Conservation (phyloP, 2,113 vertebrate species). For the Triplophysa rosa region DNA sequence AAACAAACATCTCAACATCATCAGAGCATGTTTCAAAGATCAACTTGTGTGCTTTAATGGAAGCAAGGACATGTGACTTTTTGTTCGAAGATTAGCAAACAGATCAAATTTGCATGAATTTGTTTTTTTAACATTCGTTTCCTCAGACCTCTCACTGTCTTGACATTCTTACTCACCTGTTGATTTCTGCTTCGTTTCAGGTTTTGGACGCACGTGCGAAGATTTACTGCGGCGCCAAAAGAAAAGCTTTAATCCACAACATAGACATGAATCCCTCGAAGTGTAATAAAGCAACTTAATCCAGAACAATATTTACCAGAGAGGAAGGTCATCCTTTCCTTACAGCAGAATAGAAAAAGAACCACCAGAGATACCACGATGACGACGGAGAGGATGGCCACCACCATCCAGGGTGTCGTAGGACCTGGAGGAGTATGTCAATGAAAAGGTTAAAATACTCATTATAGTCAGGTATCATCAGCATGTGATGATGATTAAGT, state of each 20-base stretch:
- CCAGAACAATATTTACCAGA: conserved; percentile 49
- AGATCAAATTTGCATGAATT: too few relatives aligned
- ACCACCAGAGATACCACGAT: conserved; percentile 72
- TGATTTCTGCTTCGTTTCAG: conserved; percentile 77
- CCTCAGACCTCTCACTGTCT: background rate
- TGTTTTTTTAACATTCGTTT: too few relatives aligned
- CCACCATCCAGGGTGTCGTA: conserved; percentile 69
- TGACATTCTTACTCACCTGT: conserved; percentile 64
- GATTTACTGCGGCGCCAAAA: conserved; percentile 66
- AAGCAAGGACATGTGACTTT: too few relatives aligned
- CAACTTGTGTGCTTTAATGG: background rate
- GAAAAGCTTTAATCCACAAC: conserved; percentile 14
- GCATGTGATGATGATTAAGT: background rate
- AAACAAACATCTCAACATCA: background rate
- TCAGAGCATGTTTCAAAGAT: background rate
- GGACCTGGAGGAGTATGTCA: conserved; percentile 51
- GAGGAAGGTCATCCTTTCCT: conserved; percentile 74
- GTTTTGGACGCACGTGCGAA: conserved; percentile 76
- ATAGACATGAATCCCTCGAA: conserved; percentile 18
- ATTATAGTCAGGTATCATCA: background rate
- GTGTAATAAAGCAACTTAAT: background rate
- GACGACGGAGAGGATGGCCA: conserved; percentile 71
- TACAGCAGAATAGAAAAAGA: conserved; percentile 76
- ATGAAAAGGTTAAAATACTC: background rate
- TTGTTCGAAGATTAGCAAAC: too few relatives aligned